Percentiles rank a stretch among this genome's conserved stretches.
Conservation (phyloP, 2,888 invertebrate species). For the Resseliella maxima region DNA sequence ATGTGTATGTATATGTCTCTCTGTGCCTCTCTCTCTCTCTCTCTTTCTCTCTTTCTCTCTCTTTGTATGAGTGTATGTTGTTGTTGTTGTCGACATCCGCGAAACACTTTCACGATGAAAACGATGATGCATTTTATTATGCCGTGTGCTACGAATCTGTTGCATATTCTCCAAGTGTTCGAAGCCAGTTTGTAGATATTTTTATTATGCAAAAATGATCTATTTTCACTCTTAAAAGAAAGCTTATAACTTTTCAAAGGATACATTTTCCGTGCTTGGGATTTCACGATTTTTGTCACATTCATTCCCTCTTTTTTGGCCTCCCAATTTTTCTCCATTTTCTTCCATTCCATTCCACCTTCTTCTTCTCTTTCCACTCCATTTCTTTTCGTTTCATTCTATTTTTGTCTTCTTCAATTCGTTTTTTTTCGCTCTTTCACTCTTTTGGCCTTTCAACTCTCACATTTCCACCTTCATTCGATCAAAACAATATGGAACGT, state of each 20-base stretch:
- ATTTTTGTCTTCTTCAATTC: too few species aligned
- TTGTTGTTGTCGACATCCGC: background rate
- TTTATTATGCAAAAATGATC: slow-evolving; percentile 10
- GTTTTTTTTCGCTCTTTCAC: background rate
- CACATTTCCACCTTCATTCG: background rate
- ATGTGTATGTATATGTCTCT: background rate
- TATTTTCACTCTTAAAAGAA: background rate
- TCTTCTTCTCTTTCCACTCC: too few species aligned
- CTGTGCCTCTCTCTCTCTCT: too few species aligned
- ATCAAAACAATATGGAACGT: background rate
- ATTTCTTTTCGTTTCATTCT: too few species aligned
- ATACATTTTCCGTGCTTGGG: background rate
- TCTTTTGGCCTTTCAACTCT: background rate
- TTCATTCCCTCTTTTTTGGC: too few species aligned
- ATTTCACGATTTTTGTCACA: background rate
- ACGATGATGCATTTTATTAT: slow-evolving; percentile 12
- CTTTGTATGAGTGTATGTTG: too few species aligned
- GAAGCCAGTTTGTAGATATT: background rate
- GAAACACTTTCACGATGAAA: background rate
- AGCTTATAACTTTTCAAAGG: slow-evolving; percentile 10
- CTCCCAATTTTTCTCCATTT: too few species aligned
- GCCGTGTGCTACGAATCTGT: slow-evolving; percentile 12
- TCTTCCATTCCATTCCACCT: too few species aligned
- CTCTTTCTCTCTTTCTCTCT: too few species aligned
- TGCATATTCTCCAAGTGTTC: background rate